Evolutionary conservation across 2,888 invertebrate genomes (phyloP).

Genomic region (Stenodema calcarata): DNA sequence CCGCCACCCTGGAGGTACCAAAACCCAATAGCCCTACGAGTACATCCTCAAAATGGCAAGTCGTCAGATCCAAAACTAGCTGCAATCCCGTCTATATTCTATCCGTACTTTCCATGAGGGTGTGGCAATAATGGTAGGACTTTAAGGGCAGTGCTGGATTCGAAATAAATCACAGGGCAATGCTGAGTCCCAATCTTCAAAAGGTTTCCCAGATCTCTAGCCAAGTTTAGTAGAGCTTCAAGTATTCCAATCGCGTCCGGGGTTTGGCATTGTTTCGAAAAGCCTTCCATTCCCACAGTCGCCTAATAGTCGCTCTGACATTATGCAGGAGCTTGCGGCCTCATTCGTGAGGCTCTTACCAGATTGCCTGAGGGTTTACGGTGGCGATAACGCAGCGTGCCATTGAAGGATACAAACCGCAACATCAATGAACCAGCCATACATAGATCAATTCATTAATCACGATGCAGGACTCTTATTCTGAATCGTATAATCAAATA

Average conservation of each 20-base stretch:
- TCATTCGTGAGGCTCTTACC: neutral
- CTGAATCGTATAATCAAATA: no score
- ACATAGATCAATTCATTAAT: no score
- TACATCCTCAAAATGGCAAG: no score
- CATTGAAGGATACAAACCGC: neutral
- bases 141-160: no score
- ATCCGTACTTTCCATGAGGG: no score
- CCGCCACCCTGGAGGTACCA: no score
- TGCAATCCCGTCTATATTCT: no score
- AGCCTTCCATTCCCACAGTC: neutral
- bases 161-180: neutral
- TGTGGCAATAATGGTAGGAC: no score
- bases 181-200: neutral
- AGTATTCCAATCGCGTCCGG: neutral
- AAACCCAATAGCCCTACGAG: no score
- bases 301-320: neutral
- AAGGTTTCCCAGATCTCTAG: neutral
- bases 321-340: neutral
- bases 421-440: neutral
- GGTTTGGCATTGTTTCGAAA: neutral
- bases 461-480: no score
- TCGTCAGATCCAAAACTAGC: no score
- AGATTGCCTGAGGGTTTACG: neutral
- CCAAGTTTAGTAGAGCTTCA: neutral
- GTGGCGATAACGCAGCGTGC: neutral